A percentile compares a stretch with the other conserved stretches of the same genome.
These are phyloP conservation scores for Lepidurus arcticus DNA, from an alignment of 1,140 invertebrate genomes.

Conservation along the genomic window DNA sequence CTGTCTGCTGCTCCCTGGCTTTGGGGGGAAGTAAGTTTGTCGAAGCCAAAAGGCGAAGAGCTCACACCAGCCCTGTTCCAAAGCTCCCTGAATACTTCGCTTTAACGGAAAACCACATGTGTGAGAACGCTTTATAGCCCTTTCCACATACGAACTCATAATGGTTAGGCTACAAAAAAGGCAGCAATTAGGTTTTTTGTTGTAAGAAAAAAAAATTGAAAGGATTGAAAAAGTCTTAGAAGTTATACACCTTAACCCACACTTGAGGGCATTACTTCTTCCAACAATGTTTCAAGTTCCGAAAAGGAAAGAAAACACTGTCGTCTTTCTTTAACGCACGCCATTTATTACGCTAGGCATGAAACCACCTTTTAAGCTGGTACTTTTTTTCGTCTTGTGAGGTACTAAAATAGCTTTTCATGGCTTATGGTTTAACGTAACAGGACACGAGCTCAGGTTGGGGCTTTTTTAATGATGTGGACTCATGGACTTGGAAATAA, in stretches of 20 bases:
- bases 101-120: not conserved
- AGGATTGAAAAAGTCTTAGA: not conserved
- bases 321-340: not conserved
- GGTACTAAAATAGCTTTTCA: not conserved
- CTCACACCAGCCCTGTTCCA: not conserved
- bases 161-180: not conserved
- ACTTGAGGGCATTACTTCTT: not conserved
- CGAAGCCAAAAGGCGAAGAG: not conserved
- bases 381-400: not conserved
- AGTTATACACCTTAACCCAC: not conserved
- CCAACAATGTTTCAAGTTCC: not conserved
- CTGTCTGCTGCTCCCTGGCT: constrained; percentile 3
- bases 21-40: not conserved
- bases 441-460: not conserved
- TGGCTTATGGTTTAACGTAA: not conserved
- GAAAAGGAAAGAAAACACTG: not conserved
- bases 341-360: not conserved
- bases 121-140: constrained; percentile 14
- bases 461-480: not conserved
- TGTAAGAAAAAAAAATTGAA: not conserved
- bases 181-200: not conserved
- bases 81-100: not conserved
- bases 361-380: not conserved
- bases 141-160: constrained; percentile 10
- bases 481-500: not conserved